Percentiles rank a stretch among this genome's conserved stretches.
These are phyloP conservation scores for Chrysogorgia sp. DNA, from an alignment of 92 coral and sea anemone genomes.

Conservation along the genomic window DNA sequence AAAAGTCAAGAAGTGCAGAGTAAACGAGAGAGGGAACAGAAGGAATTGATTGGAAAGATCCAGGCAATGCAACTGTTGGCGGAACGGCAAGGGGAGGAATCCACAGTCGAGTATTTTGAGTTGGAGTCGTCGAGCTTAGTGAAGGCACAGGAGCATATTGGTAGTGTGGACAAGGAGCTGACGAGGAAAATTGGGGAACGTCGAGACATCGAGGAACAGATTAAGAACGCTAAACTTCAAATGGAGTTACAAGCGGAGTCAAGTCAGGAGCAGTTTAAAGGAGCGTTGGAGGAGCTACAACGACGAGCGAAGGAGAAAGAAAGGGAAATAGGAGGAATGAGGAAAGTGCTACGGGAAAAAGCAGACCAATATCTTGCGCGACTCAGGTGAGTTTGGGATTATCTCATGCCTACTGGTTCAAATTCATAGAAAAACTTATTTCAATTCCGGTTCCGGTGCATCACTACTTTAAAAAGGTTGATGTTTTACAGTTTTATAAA, in stretches of 20 bases:
- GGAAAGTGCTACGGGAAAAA: conserved; percentile 67
- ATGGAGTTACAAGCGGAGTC: conserved; percentile 34
- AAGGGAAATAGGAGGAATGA: conserved; percentile 69
- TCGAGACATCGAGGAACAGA: conserved; percentile 6
- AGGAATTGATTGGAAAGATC: conserved; percentile 6
- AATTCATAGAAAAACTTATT: background rate
- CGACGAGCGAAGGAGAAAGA: conserved; percentile 65
- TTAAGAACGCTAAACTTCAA: conserved; percentile 15
- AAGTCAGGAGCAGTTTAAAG: conserved; percentile 33
- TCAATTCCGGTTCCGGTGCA: too few species aligned
- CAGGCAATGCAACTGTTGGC: background rate
- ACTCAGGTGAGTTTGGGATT: conserved; percentile 66
- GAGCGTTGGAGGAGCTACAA: conserved; percentile 61
- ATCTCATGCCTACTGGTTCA: background rate
- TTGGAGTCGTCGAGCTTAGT: conserved; percentile 24
- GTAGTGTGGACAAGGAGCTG: conserved; percentile 2
- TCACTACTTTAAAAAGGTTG: too few species aligned
- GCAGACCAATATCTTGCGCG: conserved; percentile 73
- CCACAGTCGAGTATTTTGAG: conserved; percentile 11
- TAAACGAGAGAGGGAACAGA: conserved; percentile 19
- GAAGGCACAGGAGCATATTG: conserved; percentile 4
- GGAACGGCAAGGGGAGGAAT: background rate
- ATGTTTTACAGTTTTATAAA: too few species aligned
- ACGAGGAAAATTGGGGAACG: conserved; percentile 23
- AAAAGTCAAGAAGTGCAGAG: conserved; percentile 4